Percentiles rank a stretch among this genome's conserved stretches.
These are phyloP conservation scores for Altica lythri DNA, from an alignment of 2,888 invertebrate species.

Conservation along the genomic window DNA sequence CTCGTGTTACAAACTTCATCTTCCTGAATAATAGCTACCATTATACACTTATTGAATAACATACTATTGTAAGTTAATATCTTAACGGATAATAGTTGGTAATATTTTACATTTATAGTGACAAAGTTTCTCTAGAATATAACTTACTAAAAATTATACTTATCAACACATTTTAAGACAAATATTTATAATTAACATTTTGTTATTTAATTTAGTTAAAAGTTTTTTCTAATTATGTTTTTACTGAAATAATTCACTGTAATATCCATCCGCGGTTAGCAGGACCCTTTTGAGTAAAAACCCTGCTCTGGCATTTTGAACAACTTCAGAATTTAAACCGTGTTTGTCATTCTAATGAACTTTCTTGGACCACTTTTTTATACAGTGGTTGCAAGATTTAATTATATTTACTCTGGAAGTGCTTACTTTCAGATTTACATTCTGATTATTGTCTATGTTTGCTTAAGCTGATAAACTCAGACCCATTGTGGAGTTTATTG, in stretches of 20 bases:
- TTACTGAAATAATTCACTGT: conserved; percentile 6
- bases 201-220: conserved; percentile 1
- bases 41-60: no score
- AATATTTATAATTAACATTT: not conserved
- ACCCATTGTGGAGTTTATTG: conserved; percentile 39
- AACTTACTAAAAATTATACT: no score
- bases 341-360: conserved; percentile 42
- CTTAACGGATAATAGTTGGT: no score
- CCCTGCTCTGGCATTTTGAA: conserved; percentile 9
- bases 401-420: conserved; percentile 43
- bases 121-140: no score
- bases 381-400: conserved; percentile 33
- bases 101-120: no score
- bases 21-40: no score
- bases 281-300: conserved; percentile 2
- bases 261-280: not conserved
- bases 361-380: conserved; percentile 38
- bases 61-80: no score
- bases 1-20: no score
- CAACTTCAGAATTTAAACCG: conserved; percentile 20
- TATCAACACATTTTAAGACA: no score
- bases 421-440: conserved; percentile 43
- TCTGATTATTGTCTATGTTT: conserved; percentile 44
- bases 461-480: conserved; percentile 42
- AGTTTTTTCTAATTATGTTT: conserved; percentile 1